Base-by-base conservation (phyloP, 2,797 vertebrate genomes). In the Peromyscus aztecus region DNA sequence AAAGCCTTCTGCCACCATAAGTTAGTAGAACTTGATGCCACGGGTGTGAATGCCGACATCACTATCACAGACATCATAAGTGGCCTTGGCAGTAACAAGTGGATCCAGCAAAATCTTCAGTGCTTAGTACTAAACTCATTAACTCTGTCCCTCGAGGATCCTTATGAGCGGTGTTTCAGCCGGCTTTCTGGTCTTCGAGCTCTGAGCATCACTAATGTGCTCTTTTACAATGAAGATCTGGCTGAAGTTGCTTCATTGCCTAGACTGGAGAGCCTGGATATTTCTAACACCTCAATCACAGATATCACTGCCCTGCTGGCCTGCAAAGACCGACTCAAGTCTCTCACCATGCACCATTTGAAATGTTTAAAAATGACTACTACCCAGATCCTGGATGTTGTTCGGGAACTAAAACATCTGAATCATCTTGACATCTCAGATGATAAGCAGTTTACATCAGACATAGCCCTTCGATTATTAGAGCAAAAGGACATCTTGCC, bases 341-440 rank as follows among this genome's bases (percentile, higher is more conserved):
- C 99, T 19, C 99, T 99, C 57, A 99, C 99, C n/a, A 99, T 99
- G 98, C 99, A 99, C 98, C 99, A 99, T 98, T 98, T 99, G 97
- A 99, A 99, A 98, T 99, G 99, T 98, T 99, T 99, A 98, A 99
- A 99, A 99, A 99, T 99, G 99, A 99, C 99, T 94, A 99, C 99
- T 0, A 99, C 99, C 29, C 99, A 99, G 98, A 99, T 99, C 96
- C 98, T 99, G 95, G 99, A 99, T 73, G 99, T 99, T 94, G 98
- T 99, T 94, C 98, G 98, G 96, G 99, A 99, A 97, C 98, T 99
- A 7, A 98, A 98, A 95, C 98, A 98, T 67, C 95, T 99, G 97
- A 99, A 99, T 98, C 99, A 99, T 95, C 98, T 99, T 97, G 99
- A 99, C 98, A 99, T 99, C 98, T 99, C 99, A 0, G 99, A 99